Conservation (phyloP, 2,888 invertebrate genomes). For the Epistrophe grossulariae region DNA sequence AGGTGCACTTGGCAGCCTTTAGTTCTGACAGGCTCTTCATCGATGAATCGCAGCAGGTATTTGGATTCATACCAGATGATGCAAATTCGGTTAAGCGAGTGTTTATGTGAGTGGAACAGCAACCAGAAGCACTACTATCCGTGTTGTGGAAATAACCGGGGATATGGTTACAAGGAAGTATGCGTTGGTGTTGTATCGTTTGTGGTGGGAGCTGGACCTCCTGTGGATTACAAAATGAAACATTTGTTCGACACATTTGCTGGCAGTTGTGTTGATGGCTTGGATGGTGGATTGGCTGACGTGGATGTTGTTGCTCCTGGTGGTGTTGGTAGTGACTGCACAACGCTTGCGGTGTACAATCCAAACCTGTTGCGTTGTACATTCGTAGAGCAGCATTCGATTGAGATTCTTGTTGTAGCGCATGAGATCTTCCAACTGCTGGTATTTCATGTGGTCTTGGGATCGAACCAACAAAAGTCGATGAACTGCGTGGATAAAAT, state of each 20-base stretch:
- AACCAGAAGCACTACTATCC: constrained; percentile 76
- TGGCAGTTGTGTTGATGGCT: constrained; percentile 43
- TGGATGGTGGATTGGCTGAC: constrained; percentile 20
- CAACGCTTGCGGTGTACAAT: constrained; percentile 48
- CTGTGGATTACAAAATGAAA: constrained; percentile 32
- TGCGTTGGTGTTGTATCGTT: constrained; percentile 29
- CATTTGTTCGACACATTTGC: constrained; percentile 22
- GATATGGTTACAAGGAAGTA: constrained; percentile 66
- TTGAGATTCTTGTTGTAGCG: constrained; percentile 55
- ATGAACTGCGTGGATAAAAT: constrained; percentile 65
- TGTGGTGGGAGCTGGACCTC: constrained; percentile 24
- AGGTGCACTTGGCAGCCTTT: constrained; percentile 46
- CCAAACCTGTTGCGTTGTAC: constrained; percentile 21
- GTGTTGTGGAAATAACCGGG: constrained; percentile 77
- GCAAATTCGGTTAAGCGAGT: background rate
- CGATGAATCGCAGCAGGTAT: constrained; percentile 79
- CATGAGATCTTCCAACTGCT: constrained; percentile 69
- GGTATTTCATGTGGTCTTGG: constrained; percentile 77
- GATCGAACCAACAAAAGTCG: constrained; percentile 69
- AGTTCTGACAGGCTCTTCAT: constrained; percentile 80
- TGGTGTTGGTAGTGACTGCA: constrained; percentile 75
- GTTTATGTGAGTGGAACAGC: constrained; percentile 62
- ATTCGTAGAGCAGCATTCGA: constrained; percentile 38
- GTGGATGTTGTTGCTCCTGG: constrained; percentile 42
- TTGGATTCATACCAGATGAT: background rate